A percentile compares a stretch with the other conserved stretches of the same genome.
Conservation (phyloP, 2,113 vertebrate species). For the Actenoides hombroni region DNA sequence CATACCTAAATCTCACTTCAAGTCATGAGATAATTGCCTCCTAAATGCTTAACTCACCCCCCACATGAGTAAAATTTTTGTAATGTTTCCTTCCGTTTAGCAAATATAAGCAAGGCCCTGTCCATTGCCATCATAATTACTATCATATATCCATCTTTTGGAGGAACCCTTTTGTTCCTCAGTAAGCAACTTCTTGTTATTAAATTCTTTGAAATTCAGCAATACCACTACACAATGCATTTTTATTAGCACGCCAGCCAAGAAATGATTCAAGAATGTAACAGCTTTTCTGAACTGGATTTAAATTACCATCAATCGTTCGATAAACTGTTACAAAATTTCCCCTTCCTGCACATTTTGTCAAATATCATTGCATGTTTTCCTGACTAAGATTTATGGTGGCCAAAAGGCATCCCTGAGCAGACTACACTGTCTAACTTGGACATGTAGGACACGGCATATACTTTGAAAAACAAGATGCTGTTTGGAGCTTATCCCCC, state of each 20-base stretch:
- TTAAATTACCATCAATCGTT: constrained; percentile 30
- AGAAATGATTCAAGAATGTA: neutral
- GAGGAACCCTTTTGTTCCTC: neutral
- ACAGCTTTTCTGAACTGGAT: constrained; percentile 20
- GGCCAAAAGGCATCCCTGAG: neutral
- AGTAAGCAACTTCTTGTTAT: constrained; percentile 6
- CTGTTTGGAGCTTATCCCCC: neutral
- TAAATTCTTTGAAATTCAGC: constrained; percentile 23
- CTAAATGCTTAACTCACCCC: neutral
- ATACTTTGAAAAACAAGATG: neutral
- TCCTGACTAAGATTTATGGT: neutral
- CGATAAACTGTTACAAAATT: neutral
- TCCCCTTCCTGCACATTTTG: neutral
- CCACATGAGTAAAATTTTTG: neutral
- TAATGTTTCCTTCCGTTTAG: neutral
- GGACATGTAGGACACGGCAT: neutral
- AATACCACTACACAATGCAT: neutral
- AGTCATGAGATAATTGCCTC: neutral
- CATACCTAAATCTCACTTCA: neutral
- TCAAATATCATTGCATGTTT: neutral
- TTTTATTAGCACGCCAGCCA: constrained; percentile 5
- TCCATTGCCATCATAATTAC: neutral
- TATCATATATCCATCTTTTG: neutral
- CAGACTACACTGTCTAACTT: neutral
- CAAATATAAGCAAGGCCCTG: neutral